Evolutionary conservation across 2,113 vertebrate species (phyloP).

Genomic region (Myxocyprinus asiaticus): DNA sequence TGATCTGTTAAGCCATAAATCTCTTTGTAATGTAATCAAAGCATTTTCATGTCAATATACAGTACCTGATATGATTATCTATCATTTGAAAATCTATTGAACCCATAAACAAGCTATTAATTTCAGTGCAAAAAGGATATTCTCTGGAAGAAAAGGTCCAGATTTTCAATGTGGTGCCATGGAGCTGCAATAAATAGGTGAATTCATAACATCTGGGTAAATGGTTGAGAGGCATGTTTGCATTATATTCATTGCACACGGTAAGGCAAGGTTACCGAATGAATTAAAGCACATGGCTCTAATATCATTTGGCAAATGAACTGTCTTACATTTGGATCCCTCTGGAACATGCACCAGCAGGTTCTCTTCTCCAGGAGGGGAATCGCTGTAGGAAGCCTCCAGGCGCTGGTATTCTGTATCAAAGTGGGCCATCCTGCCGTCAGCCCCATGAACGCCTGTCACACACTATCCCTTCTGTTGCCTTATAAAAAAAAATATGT

Average conservation of each 20-base stretch:
- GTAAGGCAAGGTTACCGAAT: too few species aligned
- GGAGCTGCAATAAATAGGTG: constrained; percentile 76
- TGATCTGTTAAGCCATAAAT: neutral
- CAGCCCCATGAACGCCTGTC: constrained; percentile 32
- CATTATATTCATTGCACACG: neutral
- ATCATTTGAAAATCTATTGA: neutral
- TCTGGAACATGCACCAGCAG: constrained; percentile 90
- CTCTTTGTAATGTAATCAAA: neutral
- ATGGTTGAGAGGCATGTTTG: too few species aligned
- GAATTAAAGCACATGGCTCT: too few species aligned
- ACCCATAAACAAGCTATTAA: neutral
- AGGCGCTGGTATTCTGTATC: constrained; percentile 94
- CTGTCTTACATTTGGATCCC: constrained; percentile 85
- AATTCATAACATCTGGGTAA: too few species aligned
- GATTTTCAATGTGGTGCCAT: constrained; percentile 97
- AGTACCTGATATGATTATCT: neutral
- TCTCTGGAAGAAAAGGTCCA: constrained; percentile 97
- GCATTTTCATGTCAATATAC: neutral
- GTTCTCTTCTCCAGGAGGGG: constrained; percentile 91
- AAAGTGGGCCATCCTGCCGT: constrained; percentile 83
- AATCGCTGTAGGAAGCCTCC: constrained; percentile 92
- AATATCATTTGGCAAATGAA: too few species aligned
- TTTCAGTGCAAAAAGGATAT: constrained; percentile 85
- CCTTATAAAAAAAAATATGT: neutral
- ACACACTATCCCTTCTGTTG: constrained; percentile 31